phyloP scores from a whole-genome alignment of 2,888 invertebrate genomes.

The Ophion obscuratus region DNA sequence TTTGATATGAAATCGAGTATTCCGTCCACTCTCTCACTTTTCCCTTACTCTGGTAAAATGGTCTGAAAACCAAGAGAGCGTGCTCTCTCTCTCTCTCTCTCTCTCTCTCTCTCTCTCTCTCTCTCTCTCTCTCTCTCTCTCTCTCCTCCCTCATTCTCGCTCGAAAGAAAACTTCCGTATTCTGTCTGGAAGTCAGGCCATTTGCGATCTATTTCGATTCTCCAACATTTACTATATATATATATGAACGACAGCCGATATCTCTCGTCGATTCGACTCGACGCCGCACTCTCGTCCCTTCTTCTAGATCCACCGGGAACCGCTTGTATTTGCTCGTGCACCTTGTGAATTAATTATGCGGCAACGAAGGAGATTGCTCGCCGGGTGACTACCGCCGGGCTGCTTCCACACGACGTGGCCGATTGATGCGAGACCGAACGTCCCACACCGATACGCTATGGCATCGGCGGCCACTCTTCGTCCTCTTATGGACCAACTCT shows the following conservation, averaged over 20 bases:
- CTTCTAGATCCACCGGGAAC: constrained; percentile 21
- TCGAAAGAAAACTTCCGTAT: constrained; percentile 62
- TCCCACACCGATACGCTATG: constrained; percentile 48
- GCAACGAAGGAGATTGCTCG: constrained; percentile 66
- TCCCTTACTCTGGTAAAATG: constrained; percentile 35
- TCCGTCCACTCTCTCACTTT: constrained; percentile 37
- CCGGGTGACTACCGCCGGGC: constrained; percentile 37
- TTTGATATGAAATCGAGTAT: constrained; percentile 66
- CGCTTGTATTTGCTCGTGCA: constrained; percentile 63
- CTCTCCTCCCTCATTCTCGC: no score
- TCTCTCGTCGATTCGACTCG: constrained; percentile 55
- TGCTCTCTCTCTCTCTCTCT: no score
- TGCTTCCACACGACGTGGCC: constrained; percentile 50
- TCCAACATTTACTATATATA: background rate
- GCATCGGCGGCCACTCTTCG: constrained; percentile 59
- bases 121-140: no score
- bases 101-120: no score
- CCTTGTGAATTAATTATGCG: constrained; percentile 68
- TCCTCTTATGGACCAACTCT: constrained; percentile 42
- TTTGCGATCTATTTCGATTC: constrained; percentile 60
- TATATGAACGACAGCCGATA: constrained; percentile 7
- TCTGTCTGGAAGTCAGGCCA: constrained; percentile 57
- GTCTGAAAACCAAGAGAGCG: background rate
- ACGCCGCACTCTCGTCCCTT: constrained; percentile 26
- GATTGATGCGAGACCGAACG: constrained; percentile 65